Evolutionary conservation across 2,797 vertebrate genomes (phyloP), one percentile per base, ranked within the genome.

Genomic region (Nyctalus aviator): DNA sequence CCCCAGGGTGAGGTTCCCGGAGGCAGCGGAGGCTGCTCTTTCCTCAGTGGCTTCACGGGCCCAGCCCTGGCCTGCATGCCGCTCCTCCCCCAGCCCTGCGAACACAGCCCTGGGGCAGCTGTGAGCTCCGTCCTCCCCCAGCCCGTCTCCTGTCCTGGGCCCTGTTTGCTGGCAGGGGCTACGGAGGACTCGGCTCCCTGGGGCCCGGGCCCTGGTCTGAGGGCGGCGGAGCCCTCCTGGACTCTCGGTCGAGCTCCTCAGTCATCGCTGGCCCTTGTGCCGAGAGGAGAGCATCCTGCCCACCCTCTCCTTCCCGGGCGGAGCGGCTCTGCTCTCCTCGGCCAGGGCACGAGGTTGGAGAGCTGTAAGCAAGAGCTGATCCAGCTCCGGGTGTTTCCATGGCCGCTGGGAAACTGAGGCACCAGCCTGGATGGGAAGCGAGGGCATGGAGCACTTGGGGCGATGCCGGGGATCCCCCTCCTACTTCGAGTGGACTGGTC

Each of bases 381-480:
- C 12, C 32, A 1, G 41, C 14, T 14, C 8, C 57, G n/a, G 50
- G 64, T 0, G 0, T 35, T 14, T 6, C 44, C 50, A 14, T 0
- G 0, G 30, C 37, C 2, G 4, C 13, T 15, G 75, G 13, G 37
- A 62, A 3, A 2, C 35, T 5, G 55, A n/a, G 3, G 73, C 73
- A 0, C 1, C 2, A 21, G 79, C 30, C 13, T 0, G 0, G 32
- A 64, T 1, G 21, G 5, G 85, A 8, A 8, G 37, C 5, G 0
- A n/a, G 50, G 3, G 35, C 4, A 0, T 5, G 2, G 9, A 46
- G 73, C 46, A 17, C 1, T 0, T 0, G 1, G 7, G 53, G 68
- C 10, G 32, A 3, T 0, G 7, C 35, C 35, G 0, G 9, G 14
- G 5, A 8, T 3, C 37, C 62, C 66, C 48, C n/a, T 18, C 5